Evolutionary conservation across 2,888 invertebrate species (phyloP).

Genomic region (Lochmaea capreae): DNA sequence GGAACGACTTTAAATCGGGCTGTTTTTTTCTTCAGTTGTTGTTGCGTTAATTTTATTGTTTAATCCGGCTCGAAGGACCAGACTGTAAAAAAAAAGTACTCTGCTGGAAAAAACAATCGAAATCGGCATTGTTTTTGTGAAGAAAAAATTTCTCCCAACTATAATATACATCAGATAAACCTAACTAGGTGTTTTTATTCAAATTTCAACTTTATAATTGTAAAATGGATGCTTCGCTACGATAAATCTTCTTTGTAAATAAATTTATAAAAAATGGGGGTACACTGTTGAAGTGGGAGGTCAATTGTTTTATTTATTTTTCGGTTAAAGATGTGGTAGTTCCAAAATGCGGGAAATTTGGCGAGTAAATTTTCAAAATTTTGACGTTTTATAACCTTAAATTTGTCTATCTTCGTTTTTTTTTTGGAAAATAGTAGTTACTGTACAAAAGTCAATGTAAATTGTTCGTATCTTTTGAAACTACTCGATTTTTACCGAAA

Average conservation of each 20-base stretch:
- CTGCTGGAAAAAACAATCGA: too few relatives aligned
- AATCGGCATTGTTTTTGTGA: neutral
- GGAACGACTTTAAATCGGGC: neutral
- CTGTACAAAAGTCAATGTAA: neutral
- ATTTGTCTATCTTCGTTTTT: too few relatives aligned
- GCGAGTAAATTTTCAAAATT: too few relatives aligned
- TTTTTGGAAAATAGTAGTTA: too few relatives aligned
- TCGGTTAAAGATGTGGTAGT: too few relatives aligned
- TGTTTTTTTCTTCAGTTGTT: neutral
- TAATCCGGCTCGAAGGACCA: too few relatives aligned
- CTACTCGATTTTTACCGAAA: neutral
- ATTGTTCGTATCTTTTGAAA: neutral
- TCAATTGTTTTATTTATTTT: neutral
- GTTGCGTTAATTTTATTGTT: too few relatives aligned
- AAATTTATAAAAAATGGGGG: neutral
- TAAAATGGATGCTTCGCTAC: constrained; percentile 6
- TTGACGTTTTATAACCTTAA: too few relatives aligned
- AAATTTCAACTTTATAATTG: neutral
- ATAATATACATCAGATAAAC: neutral
- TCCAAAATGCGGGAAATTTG: too few relatives aligned
- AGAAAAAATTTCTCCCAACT: neutral
- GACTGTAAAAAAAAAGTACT: too few relatives aligned
- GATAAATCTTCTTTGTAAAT: constrained; percentile 2
- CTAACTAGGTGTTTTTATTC: neutral
- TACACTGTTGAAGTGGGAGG: neutral